Base-by-base conservation (phyloP, 2,888 invertebrate genomes). In the Drosophila falleni region DNA sequence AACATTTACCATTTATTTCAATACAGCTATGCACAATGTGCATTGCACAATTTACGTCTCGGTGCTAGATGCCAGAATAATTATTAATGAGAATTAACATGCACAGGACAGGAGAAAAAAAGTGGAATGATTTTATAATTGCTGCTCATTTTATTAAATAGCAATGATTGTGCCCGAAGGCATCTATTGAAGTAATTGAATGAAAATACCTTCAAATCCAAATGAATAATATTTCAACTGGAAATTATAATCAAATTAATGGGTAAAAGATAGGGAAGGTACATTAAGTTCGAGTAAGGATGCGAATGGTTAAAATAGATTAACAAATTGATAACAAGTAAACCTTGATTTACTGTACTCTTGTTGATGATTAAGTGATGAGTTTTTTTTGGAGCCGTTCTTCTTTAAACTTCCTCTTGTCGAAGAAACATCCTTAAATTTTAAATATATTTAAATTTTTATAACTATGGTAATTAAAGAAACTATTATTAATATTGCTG, bases 121-220 rank as follows among this genome's bases (percentile, higher is more conserved):
- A n/a, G 23, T 23, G 35, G 26, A 33, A 55, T 42, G 47, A 26
- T 53, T 39, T 72, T 62, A 51, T 50, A 73, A 67, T 59, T 73
- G 61, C 62, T 35, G 54, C 50, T 59, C 54, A 47, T 62, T 67
- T 33, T 16, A 53, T 55, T 62, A 61, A 66, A 49, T 35, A 37
- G 33, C 55, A 64, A 71, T 60, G 42, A 64, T 44, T 63, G 23
- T 46, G 29, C 3, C 51, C 29, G 46, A 44, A 42, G 39, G 44
- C 60, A 39, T 56, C 16, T 41, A 49, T 41, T 33, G 39, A 51
- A 31, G 55, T 74, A 41, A 62, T 49, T 62, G 46, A 67, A 47
- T 51, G 19, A 62, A 62, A 55, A 55, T 37, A 62, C 61, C 31
- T 29, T 4, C 26, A 61, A 53, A 44, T 62, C n/a, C 16, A 35